Evolutionary conservation across 2,888 invertebrate genomes (phyloP).

Genomic region (Xestoiulus laeticollis): DNA sequence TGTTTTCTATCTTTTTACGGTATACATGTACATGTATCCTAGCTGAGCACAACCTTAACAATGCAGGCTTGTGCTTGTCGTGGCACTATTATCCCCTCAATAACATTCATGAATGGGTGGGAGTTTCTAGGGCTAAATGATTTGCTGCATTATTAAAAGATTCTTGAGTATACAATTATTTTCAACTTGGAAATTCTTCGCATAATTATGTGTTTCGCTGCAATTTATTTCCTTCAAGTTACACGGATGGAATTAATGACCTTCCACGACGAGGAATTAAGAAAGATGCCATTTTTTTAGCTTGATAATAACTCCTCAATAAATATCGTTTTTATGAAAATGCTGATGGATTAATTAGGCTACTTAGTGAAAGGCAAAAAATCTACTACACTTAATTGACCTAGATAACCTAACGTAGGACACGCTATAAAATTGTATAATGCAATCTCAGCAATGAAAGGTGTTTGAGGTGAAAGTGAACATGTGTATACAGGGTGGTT

Average conservation of each 20-base stretch:
- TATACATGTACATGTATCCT: neutral
- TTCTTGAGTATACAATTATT: slow-evolving; percentile 14
- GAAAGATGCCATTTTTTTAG: slow-evolving; percentile 1
- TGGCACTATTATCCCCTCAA: neutral
- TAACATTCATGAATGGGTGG: slow-evolving; percentile 14
- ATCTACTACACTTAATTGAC: neutral
- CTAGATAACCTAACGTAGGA: neutral
- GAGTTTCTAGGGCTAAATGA: neutral
- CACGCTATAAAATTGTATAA: neutral
- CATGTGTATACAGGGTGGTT: no score
- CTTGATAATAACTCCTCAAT: neutral
- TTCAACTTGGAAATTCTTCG: neutral
- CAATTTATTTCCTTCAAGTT: slow-evolving; percentile 19
- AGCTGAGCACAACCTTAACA: neutral
- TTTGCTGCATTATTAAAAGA: slow-evolving; percentile 19
- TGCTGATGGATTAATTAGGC: slow-evolving; percentile 5
- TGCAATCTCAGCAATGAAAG: no score
- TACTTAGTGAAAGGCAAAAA: neutral
- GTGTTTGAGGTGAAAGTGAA: neutral
- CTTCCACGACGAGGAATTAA: neutral
- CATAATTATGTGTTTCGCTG: slow-evolving; percentile 20
- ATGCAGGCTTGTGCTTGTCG: neutral
- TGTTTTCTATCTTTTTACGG: neutral
- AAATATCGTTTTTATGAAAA: neutral
- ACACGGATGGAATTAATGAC: slow-evolving; percentile 3